Conservation (phyloP, 2,113 vertebrate species). For the Platycercus adscitus region DNA sequence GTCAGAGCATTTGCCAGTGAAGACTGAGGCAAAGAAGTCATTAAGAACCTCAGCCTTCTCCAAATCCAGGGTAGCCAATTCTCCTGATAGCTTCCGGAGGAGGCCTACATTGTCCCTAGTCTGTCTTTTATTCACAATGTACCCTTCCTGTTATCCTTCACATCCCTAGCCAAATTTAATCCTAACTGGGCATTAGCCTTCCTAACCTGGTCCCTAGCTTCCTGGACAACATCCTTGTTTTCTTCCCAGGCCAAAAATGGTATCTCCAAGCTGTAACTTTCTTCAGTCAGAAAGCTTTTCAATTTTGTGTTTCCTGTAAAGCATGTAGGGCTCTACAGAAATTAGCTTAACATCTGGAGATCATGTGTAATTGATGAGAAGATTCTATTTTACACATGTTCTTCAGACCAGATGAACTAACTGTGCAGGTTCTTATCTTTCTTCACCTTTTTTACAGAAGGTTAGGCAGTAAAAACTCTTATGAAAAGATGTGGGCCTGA, state of each 20-base stretch:
- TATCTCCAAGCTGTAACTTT: neutral
- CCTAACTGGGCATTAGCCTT: too few relatives aligned
- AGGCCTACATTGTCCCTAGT: too few relatives aligned
- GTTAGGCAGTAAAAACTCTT: neutral
- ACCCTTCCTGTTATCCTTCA: too few relatives aligned
- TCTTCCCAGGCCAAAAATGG: neutral
- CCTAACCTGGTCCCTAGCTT: too few relatives aligned
- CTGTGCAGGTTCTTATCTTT: neutral
- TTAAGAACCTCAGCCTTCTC: too few relatives aligned
- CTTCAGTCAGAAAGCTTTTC: neutral
- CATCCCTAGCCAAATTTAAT: too few relatives aligned
- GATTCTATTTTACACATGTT: neutral
- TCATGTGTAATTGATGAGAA: rapidly evolving
- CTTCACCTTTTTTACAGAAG: neutral
- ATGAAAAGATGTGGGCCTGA: neutral
- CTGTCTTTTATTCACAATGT: too few relatives aligned
- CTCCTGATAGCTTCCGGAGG: too few relatives aligned
- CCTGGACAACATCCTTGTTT: too few relatives aligned
- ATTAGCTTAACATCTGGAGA: neutral
- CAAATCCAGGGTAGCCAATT: too few relatives aligned
- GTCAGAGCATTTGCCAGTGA: too few relatives aligned
- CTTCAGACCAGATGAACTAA: neutral
- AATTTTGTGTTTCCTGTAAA: neutral
- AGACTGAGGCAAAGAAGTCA: too few relatives aligned
- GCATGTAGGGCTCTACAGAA: neutral